Evolutionary conservation across 2,113 vertebrate genomes (phyloP).

Genomic region (Leptocoma aspasia): DNA sequence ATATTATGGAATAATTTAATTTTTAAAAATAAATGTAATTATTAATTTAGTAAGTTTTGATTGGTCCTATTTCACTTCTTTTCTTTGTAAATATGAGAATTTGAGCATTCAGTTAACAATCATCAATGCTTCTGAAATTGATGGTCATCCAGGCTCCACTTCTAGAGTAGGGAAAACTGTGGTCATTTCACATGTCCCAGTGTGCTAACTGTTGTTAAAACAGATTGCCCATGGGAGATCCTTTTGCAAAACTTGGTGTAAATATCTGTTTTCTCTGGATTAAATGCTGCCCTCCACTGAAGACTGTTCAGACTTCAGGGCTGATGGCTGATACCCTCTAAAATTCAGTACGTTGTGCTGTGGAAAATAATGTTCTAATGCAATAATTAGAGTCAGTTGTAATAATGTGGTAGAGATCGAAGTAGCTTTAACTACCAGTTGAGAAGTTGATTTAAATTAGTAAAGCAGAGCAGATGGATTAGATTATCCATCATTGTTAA

Average conservation of each 20-base stretch:
- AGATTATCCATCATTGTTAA: background rate
- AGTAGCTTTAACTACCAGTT: background rate
- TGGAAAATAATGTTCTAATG: background rate
- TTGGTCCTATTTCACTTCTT: background rate
- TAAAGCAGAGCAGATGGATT: background rate
- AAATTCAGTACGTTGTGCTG: background rate
- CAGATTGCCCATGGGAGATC: background rate
- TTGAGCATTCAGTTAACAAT: background rate
- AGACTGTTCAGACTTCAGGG: background rate
- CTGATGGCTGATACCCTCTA: background rate
- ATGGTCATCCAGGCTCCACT: background rate
- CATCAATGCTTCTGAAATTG: background rate
- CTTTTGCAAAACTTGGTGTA: background rate
- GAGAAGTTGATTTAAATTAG: background rate
- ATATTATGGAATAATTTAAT: background rate
- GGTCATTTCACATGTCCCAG: background rate
- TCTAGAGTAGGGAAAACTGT: background rate
- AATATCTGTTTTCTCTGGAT: background rate
- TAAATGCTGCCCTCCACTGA: background rate
- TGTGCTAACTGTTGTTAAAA: constrained; percentile 1
- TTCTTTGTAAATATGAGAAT: background rate
- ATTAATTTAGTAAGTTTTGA: background rate
- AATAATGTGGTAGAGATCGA: background rate
- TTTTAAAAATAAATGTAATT: background rate
- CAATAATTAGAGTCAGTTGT: background rate